Base-by-base conservation (phyloP, 1,140 invertebrate genomes). In the Drosophila simulans region DNA sequence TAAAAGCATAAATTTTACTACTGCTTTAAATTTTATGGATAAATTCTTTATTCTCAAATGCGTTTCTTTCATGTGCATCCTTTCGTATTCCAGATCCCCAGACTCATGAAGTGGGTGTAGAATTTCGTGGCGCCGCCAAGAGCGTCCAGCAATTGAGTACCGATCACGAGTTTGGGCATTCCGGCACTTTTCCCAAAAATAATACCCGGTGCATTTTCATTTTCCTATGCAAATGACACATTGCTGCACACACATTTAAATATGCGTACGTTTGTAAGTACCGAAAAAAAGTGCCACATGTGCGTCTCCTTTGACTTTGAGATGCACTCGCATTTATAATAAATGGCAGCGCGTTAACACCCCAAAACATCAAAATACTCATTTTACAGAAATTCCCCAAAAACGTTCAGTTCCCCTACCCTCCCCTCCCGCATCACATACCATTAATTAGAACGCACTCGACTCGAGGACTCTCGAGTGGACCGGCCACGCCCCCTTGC, bases 301-400 rank as follows among this genome's bases (percentile, higher is more conserved):
- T 45, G 46, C 15, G 11, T 27, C 20, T n/a, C 56, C 62, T 27
- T 75, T 65, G 59, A 75, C 48, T 64, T 58, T 46, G 43, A 71
- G 72, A 55, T 64, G 65, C 59, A 49, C 54, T 74, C 60, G 73
- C 58, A 69, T 64, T 64, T 65, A 85, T 90, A 77, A 90, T 90
- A 71, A 90, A 90, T 90, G 80, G 81, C 79, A 66, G 77, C 79
- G 71, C 80, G 86, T 90, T 90, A 90, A 90, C 86, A 90, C 86
- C 88, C 86, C 63, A 69, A 63, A 72, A 69, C 72, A 77, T 58
- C 59, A 64, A 73, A 73, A 64, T 49, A 74, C 86, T 90, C 86
- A 68, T 73, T 73, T 90, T 90, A 90, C 86, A 90, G 57, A 65
- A 83, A 86, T 88, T 88, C 85, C 65, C 46, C 53, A 77, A 88